Base-by-base conservation (phyloP, 2,797 vertebrate species). In the Setipinna tenuifilis region DNA sequence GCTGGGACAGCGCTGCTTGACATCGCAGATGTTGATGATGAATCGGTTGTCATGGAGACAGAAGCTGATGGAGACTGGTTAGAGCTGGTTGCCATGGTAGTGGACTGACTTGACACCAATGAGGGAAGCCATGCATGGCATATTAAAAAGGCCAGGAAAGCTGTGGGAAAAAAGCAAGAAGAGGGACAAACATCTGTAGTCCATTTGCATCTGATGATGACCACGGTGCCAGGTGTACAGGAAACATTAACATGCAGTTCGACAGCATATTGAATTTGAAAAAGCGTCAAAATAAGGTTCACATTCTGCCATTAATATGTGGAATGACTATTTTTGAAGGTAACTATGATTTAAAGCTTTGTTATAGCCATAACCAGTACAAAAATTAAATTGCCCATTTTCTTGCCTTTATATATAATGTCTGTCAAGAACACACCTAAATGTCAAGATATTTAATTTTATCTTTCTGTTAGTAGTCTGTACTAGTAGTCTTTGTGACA, bases 51-150 rank as follows among this genome's bases (percentile, higher is more conserved):
- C 59, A 75, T 75, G 31, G 58, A 31, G 50, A 23, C 16, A 10
- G 46, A 10, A 44, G 71, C 41, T 84, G 44, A n/a, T 7, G 41
- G 1, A 54, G 50, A 54, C 9, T 2, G 50, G 50, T 14, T 54
- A 14, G 50, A 7, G 50, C 50, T 54, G 7, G 50, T 54, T 54
- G 0, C 1, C 23, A 19, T 75, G 0, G 1, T 1, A 2, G 0
- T 10, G 10, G 25, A n/a, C 31, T 90, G n/a, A 25, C 87, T 88
- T 19, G 88, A 91, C 71, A 88, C 85, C 82, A 86, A 84, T 87
- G 85, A 89, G 71, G 84, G 82, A 59, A 94, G 85, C 83, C 93
- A 89, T 19, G 92, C 86, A 90, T 94, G 92, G 58, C 94, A 61
- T 2, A 94, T 86, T 61, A 94, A 48, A 65, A 92, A 84, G 82